These are phyloP conservation scores for Griposia aprilina DNA, from an alignment of 2,888 invertebrate genomes.

Conservation along the genomic window DNA sequence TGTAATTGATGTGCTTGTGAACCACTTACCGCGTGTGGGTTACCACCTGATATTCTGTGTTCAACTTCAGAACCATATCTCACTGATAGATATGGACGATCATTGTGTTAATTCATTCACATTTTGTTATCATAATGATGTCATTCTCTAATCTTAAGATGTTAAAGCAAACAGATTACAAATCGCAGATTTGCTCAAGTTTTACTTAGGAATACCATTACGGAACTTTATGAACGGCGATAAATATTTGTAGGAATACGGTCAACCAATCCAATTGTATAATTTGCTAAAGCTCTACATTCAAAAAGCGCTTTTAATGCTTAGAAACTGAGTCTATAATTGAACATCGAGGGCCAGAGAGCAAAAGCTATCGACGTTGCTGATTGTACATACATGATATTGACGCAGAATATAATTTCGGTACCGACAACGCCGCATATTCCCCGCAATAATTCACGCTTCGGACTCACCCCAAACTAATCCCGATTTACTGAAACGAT, in stretches of 20 bases:
- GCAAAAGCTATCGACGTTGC: conserved; percentile 46
- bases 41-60: conserved; percentile 43
- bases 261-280: conserved; percentile 56
- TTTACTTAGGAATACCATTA: conserved; percentile 51
- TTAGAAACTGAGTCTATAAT: conserved; percentile 41
- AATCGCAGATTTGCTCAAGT: conserved; percentile 41
- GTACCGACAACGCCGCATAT: conserved; percentile 76
- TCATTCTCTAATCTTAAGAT: conserved; percentile 35
- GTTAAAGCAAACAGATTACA: conserved; percentile 34
- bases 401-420: conserved; percentile 74
- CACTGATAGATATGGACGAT: not conserved
- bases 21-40: conserved; percentile 74
- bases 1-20: conserved; percentile 76
- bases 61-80: conserved; percentile 23
- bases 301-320: conserved; percentile 34
- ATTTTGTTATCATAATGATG: conserved; percentile 32
- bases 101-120: conserved; percentile 20
- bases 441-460: conserved; percentile 84
- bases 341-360: conserved; percentile 1
- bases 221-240: conserved; percentile 53
- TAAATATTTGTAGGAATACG: conserved; percentile 59
- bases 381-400: conserved; percentile 62
- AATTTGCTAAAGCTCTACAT: conserved; percentile 38
- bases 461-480: conserved; percentile 83
- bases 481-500: conserved; percentile 88